Evolutionary conservation across 2,797 vertebrate species (phyloP).

Genomic region (Aphelocoma californica): DNA sequence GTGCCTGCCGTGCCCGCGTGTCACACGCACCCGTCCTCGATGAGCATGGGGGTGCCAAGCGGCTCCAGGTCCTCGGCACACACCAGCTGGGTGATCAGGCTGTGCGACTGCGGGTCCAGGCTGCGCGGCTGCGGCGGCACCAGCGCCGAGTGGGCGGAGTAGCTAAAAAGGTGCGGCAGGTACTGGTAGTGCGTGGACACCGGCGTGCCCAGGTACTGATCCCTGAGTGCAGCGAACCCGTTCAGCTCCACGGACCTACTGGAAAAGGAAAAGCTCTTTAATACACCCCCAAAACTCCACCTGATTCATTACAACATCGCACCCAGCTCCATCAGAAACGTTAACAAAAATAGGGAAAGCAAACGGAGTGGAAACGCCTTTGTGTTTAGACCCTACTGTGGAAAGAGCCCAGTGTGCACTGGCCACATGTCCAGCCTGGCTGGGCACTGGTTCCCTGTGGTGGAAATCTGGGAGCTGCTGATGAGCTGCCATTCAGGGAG

Average conservation of each 20-base stretch:
- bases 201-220: slow-evolving; percentile 92
- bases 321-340: rapidly evolving
- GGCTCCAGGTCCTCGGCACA: slow-evolving; percentile 93
- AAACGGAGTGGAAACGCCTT: neutral
- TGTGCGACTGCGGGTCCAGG: slow-evolving; percentile 92
- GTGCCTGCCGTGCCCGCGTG: neutral
- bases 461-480: neutral
- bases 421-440: rapidly evolving
- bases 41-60: slow-evolving; percentile 92
- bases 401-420: rapidly evolving
- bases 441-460: neutral
- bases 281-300: neutral
- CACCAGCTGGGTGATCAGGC: slow-evolving; percentile 91
- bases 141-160: slow-evolving; percentile 87
- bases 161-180: slow-evolving; percentile 94
- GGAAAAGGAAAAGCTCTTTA: slow-evolving; percentile 22
- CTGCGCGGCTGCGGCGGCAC: slow-evolving; percentile 86
- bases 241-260: slow-evolving; percentile 95
- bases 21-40: slow-evolving; percentile 84
- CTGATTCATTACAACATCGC: rapidly evolving
- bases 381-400: neutral
- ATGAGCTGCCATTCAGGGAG: neutral
- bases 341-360: neutral
- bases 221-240: slow-evolving; percentile 92
- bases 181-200: slow-evolving; percentile 93